phyloP scores from a whole-genome alignment of 1,140 invertebrate species.

The Asobara japonica region DNA sequence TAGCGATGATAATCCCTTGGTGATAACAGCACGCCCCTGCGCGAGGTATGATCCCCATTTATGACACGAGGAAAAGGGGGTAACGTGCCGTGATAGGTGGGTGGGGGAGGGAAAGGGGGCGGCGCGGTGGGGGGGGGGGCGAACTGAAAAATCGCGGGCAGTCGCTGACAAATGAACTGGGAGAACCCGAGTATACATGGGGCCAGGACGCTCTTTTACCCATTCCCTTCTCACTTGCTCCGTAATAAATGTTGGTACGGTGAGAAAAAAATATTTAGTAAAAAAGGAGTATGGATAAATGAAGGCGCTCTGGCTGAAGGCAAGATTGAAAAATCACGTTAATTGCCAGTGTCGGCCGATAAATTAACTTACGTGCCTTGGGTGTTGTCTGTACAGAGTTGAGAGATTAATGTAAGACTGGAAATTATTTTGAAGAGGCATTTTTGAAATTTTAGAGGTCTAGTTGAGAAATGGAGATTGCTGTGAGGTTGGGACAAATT shows the following conservation, averaged over 20 bases:
- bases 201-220: conserved; percentile 21
- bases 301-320: conserved; percentile 2
- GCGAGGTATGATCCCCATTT: conserved; percentile 23
- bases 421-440: background rate
- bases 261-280: conserved; percentile 25
- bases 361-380: background rate
- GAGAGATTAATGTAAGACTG: background rate
- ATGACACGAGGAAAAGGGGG: conserved; percentile 26
- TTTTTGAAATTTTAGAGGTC: background rate
- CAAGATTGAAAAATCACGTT: conserved; percentile 44
- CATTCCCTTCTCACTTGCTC: conserved; percentile 24
- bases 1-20: conserved; percentile 30
- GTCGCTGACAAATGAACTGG: conserved; percentile 35
- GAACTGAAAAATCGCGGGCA: conserved; percentile 34
- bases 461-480: no score
- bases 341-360: conserved; percentile 29
- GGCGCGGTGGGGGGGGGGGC: background rate
- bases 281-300: conserved; percentile 18
- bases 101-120: background rate
- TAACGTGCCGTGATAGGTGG: conserved; percentile 16
- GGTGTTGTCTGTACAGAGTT: background rate
- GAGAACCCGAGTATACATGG: background rate
- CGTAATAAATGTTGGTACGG: conserved; percentile 38
- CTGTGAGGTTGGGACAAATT: no score
- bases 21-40: conserved; percentile 13